Conservation (phyloP, 2,797 vertebrate genomes). For the Typhlichthys subterraneus region DNA sequence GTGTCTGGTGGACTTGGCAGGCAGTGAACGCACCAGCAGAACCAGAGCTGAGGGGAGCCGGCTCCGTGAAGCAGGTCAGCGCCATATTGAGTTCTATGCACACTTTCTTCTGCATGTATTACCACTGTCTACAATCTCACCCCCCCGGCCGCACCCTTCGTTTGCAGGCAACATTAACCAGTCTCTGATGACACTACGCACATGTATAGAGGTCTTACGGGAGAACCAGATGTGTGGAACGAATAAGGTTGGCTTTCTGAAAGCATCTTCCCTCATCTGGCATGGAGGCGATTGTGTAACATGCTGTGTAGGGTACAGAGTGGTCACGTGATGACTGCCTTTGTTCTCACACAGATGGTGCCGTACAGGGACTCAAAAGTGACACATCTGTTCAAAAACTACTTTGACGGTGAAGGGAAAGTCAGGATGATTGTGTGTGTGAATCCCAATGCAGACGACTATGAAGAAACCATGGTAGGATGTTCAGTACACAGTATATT, state of each 20-base stretch:
- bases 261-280: background rate
- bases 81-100: background rate
- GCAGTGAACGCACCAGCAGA: constrained; percentile 93
- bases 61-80: constrained; percentile 91
- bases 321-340: fast-evolving
- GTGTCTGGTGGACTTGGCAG: constrained; percentile 94
- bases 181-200: constrained; percentile 93
- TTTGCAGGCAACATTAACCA: constrained; percentile 94
- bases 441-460: constrained; percentile 95
- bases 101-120: background rate
- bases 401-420: constrained; percentile 97
- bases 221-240: constrained; percentile 91
- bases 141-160: background rate
- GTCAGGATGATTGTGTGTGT: constrained; percentile 96
- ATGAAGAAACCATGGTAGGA: constrained; percentile 94
- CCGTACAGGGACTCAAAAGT: constrained; percentile 97
- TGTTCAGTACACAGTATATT: background rate
- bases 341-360: constrained; percentile 86
- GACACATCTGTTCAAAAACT: constrained; percentile 97
- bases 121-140: background rate
- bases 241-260: constrained; percentile 82
- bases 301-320: too few relatives aligned
- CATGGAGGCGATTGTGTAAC: background rate
- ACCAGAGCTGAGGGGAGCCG: constrained; percentile 92
- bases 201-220: constrained; percentile 92